Evolutionary conservation across 2,797 vertebrate species (phyloP).

Genomic region (Cossypha caffra): DNA sequence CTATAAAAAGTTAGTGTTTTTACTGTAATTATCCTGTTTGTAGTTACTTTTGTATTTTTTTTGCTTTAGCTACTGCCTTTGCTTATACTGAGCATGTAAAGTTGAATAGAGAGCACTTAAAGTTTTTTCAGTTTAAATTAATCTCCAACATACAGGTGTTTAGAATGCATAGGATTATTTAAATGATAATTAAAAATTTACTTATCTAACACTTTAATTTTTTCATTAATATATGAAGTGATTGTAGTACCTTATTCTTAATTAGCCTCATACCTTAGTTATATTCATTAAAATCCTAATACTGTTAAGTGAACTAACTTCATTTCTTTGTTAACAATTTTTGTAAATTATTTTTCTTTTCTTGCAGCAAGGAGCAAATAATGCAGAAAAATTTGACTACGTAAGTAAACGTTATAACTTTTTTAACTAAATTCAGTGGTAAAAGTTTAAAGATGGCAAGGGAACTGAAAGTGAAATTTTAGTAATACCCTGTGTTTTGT

Average conservation of each 20-base stretch:
- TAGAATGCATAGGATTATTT: slow-evolving; percentile 29
- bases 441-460: background rate
- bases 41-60: background rate
- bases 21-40: background rate
- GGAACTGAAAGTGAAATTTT: background rate
- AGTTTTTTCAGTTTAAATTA: slow-evolving; percentile 63
- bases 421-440: background rate
- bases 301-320: slow-evolving; percentile 58
- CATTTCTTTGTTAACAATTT: slow-evolving; percentile 53
- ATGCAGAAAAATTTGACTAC: slow-evolving; percentile 98
- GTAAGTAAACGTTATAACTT: slow-evolving; percentile 81
- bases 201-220: slow-evolving; percentile 65
- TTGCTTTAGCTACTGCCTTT: background rate
- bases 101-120: slow-evolving; percentile 63
- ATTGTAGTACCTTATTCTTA: slow-evolving; percentile 54
- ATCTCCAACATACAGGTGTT: slow-evolving; percentile 42
- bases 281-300: slow-evolving; percentile 52
- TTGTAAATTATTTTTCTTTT: slow-evolving; percentile 74
- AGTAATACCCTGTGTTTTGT: background rate
- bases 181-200: slow-evolving; percentile 49
- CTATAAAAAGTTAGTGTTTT: background rate
- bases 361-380: slow-evolving; percentile 94
- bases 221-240: slow-evolving; percentile 66
- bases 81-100: slow-evolving; percentile 17
- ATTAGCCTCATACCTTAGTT: slow-evolving; percentile 44